A percentile compares a stretch with the other conserved stretches of the same genome.
Evolutionary conservation across 35 echinoderm and acorn worm genomes (phyloP).

Genomic region (Ophiothrix spiculata): DNA sequence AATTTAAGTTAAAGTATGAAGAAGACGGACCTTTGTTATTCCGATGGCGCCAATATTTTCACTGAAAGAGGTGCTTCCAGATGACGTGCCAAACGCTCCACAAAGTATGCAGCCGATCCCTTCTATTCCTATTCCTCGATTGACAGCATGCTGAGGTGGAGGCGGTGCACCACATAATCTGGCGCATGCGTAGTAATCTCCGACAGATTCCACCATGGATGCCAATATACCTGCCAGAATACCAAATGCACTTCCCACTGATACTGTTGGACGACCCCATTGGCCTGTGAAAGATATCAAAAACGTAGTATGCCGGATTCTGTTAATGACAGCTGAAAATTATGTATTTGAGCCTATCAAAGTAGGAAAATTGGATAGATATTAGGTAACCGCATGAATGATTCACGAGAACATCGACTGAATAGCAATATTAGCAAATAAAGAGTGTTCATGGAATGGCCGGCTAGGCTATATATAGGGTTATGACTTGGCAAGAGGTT

Average conservation of each 20-base stretch:
- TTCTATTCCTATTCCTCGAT: constrained; percentile 81
- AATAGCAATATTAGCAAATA: too few relatives aligned
- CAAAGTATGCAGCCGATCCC: constrained; percentile 84
- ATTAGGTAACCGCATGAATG: too few relatives aligned
- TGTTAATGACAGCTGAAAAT: too few relatives aligned
- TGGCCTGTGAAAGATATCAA: too few relatives aligned
- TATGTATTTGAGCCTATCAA: too few relatives aligned
- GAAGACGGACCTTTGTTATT: constrained; percentile 63
- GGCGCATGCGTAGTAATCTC: constrained; percentile 90
- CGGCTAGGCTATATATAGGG: too few relatives aligned
- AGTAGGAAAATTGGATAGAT: too few relatives aligned
- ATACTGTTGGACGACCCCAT: constrained; percentile 74
- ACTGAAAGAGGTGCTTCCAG: constrained; percentile 86
- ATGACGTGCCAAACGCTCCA: constrained; percentile 76
- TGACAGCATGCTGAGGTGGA: constrained; percentile 78
- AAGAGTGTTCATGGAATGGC: too few relatives aligned
- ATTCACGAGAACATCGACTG: too few relatives aligned
- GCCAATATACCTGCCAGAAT: constrained; percentile 84
- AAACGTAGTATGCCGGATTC: too few relatives aligned
- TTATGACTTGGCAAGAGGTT: too few relatives aligned
- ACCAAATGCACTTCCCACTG: constrained; percentile 56
- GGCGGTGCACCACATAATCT: constrained; percentile 73
- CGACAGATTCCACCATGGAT: constrained; percentile 82
- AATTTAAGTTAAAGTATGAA: not conserved
- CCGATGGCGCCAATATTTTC: constrained; percentile 92